These are phyloP conservation scores for Sminthurinus aureus DNA, from an alignment of 2,888 invertebrate species.

Conservation along the genomic window DNA sequence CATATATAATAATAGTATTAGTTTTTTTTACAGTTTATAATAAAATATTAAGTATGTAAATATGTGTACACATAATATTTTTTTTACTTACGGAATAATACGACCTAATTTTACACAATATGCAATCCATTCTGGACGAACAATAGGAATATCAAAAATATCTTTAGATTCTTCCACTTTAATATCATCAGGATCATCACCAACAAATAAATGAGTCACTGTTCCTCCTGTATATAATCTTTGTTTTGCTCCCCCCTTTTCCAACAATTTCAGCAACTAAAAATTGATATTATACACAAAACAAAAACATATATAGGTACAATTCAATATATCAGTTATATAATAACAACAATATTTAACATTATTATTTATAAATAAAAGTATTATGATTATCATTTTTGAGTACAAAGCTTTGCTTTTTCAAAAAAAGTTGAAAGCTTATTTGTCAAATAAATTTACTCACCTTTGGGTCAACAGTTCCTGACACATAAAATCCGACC, in stretches of 20 bases:
- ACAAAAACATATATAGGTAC: background rate
- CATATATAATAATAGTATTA: background rate
- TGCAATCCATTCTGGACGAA: conserved; percentile 85
- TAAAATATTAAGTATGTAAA: too few relatives aligned
- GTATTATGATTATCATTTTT: background rate
- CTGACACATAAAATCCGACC: conserved; percentile 51
- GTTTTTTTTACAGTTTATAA: too few relatives aligned
- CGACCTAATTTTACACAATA: conserved; percentile 69
- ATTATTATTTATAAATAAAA: too few relatives aligned
- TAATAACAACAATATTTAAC: too few relatives aligned
- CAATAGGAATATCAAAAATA: conserved; percentile 90
- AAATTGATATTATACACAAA: conserved; percentile 54
- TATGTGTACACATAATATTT: too few relatives aligned
- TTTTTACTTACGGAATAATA: conserved; percentile 68
- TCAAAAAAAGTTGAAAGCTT: background rate
- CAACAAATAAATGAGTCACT: conserved; percentile 92
- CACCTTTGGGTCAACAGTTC: conserved; percentile 54
- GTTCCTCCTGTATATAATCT: conserved; percentile 89
- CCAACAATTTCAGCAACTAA: conserved; percentile 79
- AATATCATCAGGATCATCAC: conserved; percentile 81
- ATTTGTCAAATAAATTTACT: conserved; percentile 1
- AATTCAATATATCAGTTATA: background rate
- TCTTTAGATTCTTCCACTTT: conserved; percentile 91
- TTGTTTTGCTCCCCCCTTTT: conserved; percentile 86
- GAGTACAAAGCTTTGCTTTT: background rate